These are phyloP conservation scores for Hyposoter didymator DNA, from an alignment of 2,888 invertebrate genomes.

Conservation along the genomic window DNA sequence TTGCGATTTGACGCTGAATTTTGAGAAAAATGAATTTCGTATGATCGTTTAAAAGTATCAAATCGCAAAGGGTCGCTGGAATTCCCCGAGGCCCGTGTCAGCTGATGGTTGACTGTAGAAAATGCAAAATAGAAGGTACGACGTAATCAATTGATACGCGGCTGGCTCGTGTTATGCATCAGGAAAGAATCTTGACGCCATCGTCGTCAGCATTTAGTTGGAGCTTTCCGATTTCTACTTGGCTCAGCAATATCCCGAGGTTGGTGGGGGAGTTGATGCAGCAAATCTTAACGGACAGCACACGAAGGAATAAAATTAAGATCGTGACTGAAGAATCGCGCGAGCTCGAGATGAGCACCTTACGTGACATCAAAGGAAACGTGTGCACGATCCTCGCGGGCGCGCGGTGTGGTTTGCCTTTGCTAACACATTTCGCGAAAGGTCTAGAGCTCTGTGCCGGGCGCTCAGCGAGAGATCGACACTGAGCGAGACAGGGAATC, in stretches of 20 bases:
- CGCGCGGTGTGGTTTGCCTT: constrained; percentile 21
- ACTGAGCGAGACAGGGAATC: background rate
- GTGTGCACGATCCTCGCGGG: constrained; percentile 44
- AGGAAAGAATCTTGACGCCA: constrained; percentile 16
- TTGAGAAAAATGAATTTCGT: background rate
- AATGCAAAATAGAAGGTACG: constrained; percentile 13
- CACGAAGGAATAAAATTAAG: constrained; percentile 65
- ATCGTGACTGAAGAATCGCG: constrained; percentile 60
- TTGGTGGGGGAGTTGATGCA: background rate
- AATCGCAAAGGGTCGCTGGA: background rate
- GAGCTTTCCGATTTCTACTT: constrained; percentile 34
- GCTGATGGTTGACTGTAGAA: constrained; percentile 39
- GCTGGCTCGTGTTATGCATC: constrained; percentile 27
- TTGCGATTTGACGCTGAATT: background rate
- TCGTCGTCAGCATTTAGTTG: constrained; percentile 29
- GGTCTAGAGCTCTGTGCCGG: constrained; percentile 46
- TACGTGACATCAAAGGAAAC: constrained; percentile 62
- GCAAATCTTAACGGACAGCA: constrained; percentile 26
- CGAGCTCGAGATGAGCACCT: constrained; percentile 57
- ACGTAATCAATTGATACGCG: constrained; percentile 50
- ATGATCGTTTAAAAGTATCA: background rate
- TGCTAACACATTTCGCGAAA: constrained; percentile 60
- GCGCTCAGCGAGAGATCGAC: constrained; percentile 11
- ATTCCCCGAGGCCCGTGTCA: constrained; percentile 9
- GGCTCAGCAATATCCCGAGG: background rate